Conservation (phyloP, 92 coral and sea anemone genomes). For the Meandrina meandrites region DNA sequence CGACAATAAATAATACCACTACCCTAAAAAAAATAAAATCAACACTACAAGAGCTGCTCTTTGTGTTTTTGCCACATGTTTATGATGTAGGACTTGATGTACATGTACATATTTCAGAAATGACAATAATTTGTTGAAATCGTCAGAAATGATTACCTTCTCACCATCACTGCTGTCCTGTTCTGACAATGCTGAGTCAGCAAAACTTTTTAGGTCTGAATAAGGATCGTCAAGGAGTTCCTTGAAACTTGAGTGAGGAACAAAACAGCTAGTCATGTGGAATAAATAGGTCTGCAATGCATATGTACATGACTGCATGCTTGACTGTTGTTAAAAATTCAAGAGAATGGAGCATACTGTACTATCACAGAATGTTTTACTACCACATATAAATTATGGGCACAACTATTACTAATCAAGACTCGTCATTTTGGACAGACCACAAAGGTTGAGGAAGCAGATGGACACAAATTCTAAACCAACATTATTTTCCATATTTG, state of each 20-base stretch:
- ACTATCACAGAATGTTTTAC: too few species aligned
- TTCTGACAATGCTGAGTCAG: constrained; percentile 66
- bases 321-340: too few species aligned
- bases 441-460: too few species aligned
- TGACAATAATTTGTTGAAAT: too few species aligned
- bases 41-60: neutral
- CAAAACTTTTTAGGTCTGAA: constrained; percentile 79
- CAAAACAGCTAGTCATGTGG: neutral
- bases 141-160: constrained; percentile 57
- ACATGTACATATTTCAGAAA: too few species aligned
- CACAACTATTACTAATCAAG: too few species aligned
- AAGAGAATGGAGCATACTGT: neutral
- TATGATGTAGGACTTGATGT: too few species aligned
- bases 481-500: too few species aligned
- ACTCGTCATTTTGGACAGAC: too few species aligned
- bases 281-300: neutral
- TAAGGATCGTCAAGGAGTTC: constrained; percentile 90
- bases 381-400: too few species aligned
- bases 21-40: constrained; percentile 52
- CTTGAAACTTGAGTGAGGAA: constrained; percentile 73
- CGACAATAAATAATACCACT: constrained; percentile 98
- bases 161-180: constrained; percentile 44
- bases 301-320: neutral
- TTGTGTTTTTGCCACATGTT: neutral
- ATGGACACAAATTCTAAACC: too few species aligned